Evolutionary conservation across 2,888 invertebrate genomes (phyloP).

Genomic region (Heteromurus nitidus): DNA sequence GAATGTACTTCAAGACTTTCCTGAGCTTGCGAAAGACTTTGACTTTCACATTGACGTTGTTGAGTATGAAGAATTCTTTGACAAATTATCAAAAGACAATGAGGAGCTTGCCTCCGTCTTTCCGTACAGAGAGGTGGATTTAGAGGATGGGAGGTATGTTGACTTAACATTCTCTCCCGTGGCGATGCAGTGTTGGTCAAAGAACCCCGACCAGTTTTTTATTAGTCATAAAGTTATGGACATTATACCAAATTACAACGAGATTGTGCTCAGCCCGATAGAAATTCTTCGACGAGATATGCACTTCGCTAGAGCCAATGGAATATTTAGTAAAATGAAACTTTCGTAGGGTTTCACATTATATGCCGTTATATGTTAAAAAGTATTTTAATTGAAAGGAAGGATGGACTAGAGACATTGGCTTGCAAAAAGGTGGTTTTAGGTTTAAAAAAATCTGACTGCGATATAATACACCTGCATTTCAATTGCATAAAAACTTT

Average conservation of each 20-base stretch:
- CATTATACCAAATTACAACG: constrained; percentile 15
- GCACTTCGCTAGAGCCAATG: constrained; percentile 36
- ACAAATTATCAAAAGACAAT: constrained; percentile 41
- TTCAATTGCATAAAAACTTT: too few relatives aligned
- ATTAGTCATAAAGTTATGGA: constrained; percentile 29
- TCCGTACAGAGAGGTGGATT: constrained; percentile 54
- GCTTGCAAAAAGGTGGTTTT: neutral
- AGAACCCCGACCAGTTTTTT: constrained; percentile 50
- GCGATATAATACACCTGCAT: too few relatives aligned
- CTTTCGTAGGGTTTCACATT: constrained; percentile 5
- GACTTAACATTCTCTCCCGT: constrained; percentile 45
- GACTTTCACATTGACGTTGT: constrained; percentile 50
- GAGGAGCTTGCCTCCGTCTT: constrained; percentile 49
- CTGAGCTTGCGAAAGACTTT: constrained; percentile 42
- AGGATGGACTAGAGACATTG: neutral
- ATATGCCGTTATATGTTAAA: neutral
- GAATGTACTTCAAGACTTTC: constrained; percentile 41
- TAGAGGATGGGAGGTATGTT: constrained; percentile 39
- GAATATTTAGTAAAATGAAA: constrained; percentile 53
- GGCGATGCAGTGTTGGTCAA: constrained; percentile 51
- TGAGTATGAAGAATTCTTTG: constrained; percentile 45
- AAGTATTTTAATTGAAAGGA: neutral
- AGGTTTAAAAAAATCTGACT: too few relatives aligned
- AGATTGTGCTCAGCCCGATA: constrained; percentile 6
- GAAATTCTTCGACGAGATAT: constrained; percentile 47